These are phyloP conservation scores for Spilarctia lutea DNA, from an alignment of 2,888 invertebrate species.

Conservation along the genomic window DNA sequence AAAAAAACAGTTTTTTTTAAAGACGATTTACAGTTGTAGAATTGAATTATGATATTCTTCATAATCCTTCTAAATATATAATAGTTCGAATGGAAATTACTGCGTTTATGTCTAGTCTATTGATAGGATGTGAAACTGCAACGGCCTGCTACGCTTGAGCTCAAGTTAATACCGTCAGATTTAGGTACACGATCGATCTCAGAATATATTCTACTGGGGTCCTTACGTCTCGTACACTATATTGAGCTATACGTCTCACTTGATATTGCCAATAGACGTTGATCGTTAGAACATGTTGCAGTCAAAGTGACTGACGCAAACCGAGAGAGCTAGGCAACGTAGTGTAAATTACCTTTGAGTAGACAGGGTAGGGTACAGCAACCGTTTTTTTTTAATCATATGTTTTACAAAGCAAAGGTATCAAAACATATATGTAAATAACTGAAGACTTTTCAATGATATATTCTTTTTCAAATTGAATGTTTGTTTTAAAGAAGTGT, in stretches of 20 bases:
- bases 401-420: too few species aligned
- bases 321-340: neutral
- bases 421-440: too few species aligned
- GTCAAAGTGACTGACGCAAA: neutral
- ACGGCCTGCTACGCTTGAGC: constrained; percentile 16
- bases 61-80: too few species aligned
- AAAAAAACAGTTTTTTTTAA: too few species aligned
- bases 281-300: constrained; percentile 19
- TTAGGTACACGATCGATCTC: constrained; percentile 38
- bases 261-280: constrained; percentile 22
- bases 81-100: neutral
- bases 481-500: too few species aligned
- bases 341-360: neutral
- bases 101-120: neutral
- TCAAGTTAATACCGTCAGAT: constrained; percentile 32
- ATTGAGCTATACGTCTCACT: constrained; percentile 24
- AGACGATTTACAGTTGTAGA: too few species aligned
- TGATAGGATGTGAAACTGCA: neutral
- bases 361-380: neutral
- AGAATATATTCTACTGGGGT: constrained; percentile 16
- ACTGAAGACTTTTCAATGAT: too few species aligned
- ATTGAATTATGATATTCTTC: too few species aligned
- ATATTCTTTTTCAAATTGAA: neutral
- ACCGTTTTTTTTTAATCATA: too few species aligned
- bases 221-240: constrained; percentile 19